phyloP scores from a whole-genome alignment of 2,113 vertebrate species.

The Periophthalmus modestus region DNA sequence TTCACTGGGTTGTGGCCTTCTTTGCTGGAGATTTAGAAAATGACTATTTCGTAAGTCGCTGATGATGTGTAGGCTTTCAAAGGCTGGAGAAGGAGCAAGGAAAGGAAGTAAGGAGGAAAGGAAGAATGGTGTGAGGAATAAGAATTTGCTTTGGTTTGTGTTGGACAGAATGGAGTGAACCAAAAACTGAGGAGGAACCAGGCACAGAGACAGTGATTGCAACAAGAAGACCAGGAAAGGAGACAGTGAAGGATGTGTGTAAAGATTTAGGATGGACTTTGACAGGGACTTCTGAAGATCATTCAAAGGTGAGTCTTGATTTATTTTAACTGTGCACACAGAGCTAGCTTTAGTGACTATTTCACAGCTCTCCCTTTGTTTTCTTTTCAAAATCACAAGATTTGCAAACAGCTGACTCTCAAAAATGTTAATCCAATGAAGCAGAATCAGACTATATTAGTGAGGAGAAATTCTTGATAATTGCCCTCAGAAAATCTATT shows the following conservation, averaged over 20 bases:
- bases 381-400: background rate
- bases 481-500: too few relatives aligned
- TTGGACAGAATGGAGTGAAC: background rate
- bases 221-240: background rate
- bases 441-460: background rate
- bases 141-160: background rate
- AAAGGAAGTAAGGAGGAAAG: background rate
- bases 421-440: background rate
- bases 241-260: background rate
- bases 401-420: background rate
- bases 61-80: background rate
- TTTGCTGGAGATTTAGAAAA: background rate
- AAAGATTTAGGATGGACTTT: background rate
- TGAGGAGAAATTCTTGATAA: background rate
- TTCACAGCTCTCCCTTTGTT: background rate
- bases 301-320: background rate
- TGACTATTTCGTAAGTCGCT: background rate
- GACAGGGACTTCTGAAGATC: background rate
- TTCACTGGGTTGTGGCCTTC: slow-evolving; percentile 3
- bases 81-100: background rate
- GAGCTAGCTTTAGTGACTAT: background rate
- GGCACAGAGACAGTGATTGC: background rate
- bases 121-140: background rate
- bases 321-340: background rate
- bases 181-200: background rate